phyloP scores from a whole-genome alignment of 23 tunicate genomes.

The Ciona savignyi region DNA sequence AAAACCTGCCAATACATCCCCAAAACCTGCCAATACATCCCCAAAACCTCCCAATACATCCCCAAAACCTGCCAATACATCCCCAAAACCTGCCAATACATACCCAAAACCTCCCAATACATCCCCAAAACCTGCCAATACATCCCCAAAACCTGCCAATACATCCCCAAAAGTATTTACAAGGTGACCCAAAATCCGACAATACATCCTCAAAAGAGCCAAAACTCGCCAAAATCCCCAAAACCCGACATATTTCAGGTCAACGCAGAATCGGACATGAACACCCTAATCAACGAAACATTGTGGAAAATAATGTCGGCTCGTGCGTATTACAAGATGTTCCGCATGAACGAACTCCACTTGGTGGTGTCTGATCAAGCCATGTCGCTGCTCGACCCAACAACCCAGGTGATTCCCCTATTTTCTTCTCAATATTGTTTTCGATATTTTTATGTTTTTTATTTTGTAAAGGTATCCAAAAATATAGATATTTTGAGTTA shows the following conservation, averaged over 20 bases:
- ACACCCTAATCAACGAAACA: slow-evolving; percentile 45
- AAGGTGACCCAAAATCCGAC: no score
- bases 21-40: no score
- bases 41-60: no score
- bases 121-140: no score
- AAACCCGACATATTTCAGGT: slow-evolving; percentile 11
- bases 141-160: no score
- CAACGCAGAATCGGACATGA: slow-evolving; percentile 21
- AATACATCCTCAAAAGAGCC: no score
- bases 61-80: no score
- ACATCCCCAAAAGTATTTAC: no score
- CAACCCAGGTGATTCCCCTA: slow-evolving; percentile 17
- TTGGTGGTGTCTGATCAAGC: slow-evolving; percentile 37
- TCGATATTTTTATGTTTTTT: background rate
- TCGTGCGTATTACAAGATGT: slow-evolving; percentile 68
- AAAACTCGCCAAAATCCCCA: background rate
- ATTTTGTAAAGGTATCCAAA: background rate
- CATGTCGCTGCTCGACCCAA: slow-evolving; percentile 54
- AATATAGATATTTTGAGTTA: no score
- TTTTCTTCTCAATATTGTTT: background rate
- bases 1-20: no score
- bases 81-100: no score
- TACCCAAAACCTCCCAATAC: no score
- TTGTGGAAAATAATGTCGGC: slow-evolving; percentile 85
- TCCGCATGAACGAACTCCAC: slow-evolving; percentile 67